Evolutionary conservation across 2,113 vertebrate species (phyloP), one percentile per base, ranked within the genome.

Genomic region (Rhabdomys dilectus): DNA sequence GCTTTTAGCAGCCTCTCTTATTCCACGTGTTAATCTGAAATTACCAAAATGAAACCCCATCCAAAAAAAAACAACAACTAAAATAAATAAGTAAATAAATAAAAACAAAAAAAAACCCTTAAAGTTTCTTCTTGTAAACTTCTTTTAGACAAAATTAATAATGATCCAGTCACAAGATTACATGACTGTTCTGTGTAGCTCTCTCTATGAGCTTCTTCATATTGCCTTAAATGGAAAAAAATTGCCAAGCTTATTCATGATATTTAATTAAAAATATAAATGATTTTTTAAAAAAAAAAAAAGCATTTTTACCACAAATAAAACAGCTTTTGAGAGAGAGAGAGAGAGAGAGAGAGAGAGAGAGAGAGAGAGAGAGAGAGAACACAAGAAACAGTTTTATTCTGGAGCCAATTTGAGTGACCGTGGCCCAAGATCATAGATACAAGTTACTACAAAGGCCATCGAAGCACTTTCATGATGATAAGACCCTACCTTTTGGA

Each of bases 401-500:
- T 22, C 58, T 48, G 29, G 42, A 87, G 31, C 2, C 24, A 92
- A 19, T 31, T 64, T 64, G 39, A 85, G 58, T n/a, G n/a, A n/a
- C n/a, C n/a, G n/a, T n/a, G n/a, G n/a, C n/a, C n/a, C n/a, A n/a
- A n/a, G 15, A 31, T 29, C 58, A 85, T 22, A 85, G n/a, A 64
- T 31, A 31, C 31, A 62, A 85, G 8, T 42, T 42, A 62, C 12
- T 62, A 29, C 81, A 62, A 31, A 58, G 60, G 42, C 81, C 56
- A 84, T 42, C 5, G 58, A 62, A 89, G 15, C 5, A 39, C 75
- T 90, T 86, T 45, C 4, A 91, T 45, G 56, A 91, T 53, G 75
- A 75, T 17, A 72, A 96, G 48, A n/a, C 84, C 97, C 96, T 97
- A 99, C 99, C 99, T 99, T 98, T 99, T 99, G 68, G 98, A 99